Base-by-base conservation (phyloP, 2,113 vertebrate genomes). In the Colaptes auratus region DNA sequence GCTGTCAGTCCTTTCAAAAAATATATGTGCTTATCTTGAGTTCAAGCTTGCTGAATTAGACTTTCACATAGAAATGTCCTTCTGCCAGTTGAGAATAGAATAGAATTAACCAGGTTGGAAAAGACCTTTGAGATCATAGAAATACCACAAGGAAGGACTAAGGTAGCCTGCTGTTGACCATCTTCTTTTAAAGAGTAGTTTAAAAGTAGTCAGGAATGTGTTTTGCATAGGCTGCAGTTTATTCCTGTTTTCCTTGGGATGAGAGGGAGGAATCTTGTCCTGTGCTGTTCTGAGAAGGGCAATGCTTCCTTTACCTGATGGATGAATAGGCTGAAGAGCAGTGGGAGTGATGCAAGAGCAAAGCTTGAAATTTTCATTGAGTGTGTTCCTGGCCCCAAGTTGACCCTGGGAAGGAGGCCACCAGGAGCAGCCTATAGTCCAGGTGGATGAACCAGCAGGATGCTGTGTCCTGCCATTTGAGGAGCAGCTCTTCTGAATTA, bases 41-140 rank as follows among this genome's bases (percentile, higher is more conserved):
- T 70, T 79, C 33, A 65, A 33, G n/a, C 4, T 5, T 82, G 2
- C 16, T 33, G n/a, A 66, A 17, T 72, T n/a, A 24, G 76, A 42
- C 13, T 81, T 87, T 16, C 4, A 3, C 0, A 0, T 50, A 27
- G 19, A 6, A 33, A 12, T 31, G 15, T 42, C 2, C 0, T 72
- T 82, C 23, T 76, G 16, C 33, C 20, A 85, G 55, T 46, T 79
- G 20, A 73, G 24, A 39, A 39, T 39, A 39, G 39, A 39, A 39
- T 39, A 39, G 39, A 39, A 39, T 39, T 39, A 39, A 39, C 39
- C 39, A 39, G 39, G 39, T 39, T 39, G 10, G 39, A 39, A 39
- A 39, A 39, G 39, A 39, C 39, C 39, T 39, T 39, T 39, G 39
- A 39, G 39, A 12, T 39, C 39, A 4, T 39, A 39, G 39, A 77